These are phyloP conservation scores for Pseudochirops cupreus DNA, from an alignment of 2,797 vertebrate genomes.

Conservation along the genomic window DNA sequence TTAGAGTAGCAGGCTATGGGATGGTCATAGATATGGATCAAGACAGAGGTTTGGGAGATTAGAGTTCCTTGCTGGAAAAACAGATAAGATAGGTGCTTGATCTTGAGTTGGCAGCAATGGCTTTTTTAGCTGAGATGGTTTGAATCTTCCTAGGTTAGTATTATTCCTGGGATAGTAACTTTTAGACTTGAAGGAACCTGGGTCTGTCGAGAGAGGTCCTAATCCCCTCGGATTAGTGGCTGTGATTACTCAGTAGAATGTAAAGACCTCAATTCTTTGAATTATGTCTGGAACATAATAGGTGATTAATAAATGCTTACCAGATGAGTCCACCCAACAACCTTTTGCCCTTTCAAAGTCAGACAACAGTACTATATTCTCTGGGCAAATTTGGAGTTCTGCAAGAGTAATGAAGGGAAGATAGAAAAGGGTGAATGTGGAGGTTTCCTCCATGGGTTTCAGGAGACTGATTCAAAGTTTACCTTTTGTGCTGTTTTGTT, in stretches of 20 bases:
- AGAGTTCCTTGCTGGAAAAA: neutral
- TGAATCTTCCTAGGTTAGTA: neutral
- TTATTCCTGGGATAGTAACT: neutral
- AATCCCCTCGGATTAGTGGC: neutral
- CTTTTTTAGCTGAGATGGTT: neutral
- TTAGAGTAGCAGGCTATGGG: neutral
- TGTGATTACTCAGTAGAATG: neutral
- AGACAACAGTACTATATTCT: neutral
- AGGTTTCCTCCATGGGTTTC: neutral
- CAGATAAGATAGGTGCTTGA: neutral
- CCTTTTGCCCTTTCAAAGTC: neutral
- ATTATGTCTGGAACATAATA: neutral
- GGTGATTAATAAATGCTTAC: neutral
- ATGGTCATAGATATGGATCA: neutral
- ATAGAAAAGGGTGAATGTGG: neutral
- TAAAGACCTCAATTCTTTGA: neutral
- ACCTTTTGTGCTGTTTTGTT: neutral
- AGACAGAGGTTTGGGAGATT: neutral
- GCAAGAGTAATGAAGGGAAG: neutral
- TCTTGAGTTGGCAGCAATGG: neutral
- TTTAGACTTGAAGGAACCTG: neutral
- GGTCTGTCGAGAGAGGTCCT: neutral
- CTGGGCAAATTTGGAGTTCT: neutral
- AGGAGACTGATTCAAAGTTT: neutral
- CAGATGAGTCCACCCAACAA: neutral